Base-by-base conservation (phyloP, 2,888 invertebrate species). In the Perizoma flavofasciatum region DNA sequence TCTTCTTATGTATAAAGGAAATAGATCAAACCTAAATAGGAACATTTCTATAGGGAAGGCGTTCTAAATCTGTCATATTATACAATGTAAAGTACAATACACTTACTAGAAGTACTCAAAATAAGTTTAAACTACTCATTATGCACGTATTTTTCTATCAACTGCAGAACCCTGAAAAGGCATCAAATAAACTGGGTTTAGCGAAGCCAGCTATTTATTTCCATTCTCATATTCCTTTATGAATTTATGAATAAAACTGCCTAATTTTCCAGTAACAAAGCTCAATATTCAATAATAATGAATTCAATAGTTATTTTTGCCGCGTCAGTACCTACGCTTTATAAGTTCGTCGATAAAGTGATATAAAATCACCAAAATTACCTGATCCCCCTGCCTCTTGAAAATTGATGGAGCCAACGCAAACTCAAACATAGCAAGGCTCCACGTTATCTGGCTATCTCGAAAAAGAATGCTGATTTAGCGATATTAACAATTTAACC, bases 401-500 rank as follows among this genome's bases (percentile, higher is more conserved):
- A 65, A 53, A 61, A 60, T 44, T 43, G 45, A 34, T 49, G 1
- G 58, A 63, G 59, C 55, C 48, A 45, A 63, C 52, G 61, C 55
- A 45, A 55, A 59, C 51, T 65, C 47, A 61, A 59, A 61, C 60
- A 62, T 56, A 67, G 63, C 48, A 49, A 41, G 62, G 76, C 11
- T 73, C 72, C 52, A 44, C 41, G 5, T 60, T 63, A 40, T 34
- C 44, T 73, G 68, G 75, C 34, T 50, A 46, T 62, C 68, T 71
- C 52, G 35, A 50, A 47, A 67, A 70, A 72, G 69, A 73, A 70
- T 53, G 77, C 73, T 73, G 73, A 77, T 75, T 71, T 70, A 63
- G 72, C 73, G 67, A 73, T 74, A 73, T 74, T 77, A 74, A 72
- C 67, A 72, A 73, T 74, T 75, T 74, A 59, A 67, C 65, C 68